A percentile compares a stretch with the other conserved stretches of the same genome.
phyloP scores from a whole-genome alignment of 2,888 invertebrate genomes.

The Cristatella mucedo region DNA sequence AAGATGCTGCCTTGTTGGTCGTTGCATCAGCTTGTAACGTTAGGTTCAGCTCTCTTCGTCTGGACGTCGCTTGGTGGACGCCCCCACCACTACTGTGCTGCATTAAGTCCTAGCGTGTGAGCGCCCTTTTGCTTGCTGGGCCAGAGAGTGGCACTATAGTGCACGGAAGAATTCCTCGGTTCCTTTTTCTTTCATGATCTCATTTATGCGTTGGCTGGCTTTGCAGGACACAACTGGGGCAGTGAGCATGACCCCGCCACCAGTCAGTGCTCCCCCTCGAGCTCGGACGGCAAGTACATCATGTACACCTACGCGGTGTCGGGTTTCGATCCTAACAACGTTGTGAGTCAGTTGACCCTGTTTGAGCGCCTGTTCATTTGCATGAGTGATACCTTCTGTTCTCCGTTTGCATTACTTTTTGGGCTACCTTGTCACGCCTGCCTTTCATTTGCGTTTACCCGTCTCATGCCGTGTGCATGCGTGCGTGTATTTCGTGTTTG shows the following conservation, averaged over 20 bases:
- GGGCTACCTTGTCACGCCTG: not conserved
- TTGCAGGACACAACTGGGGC: slow-evolving; percentile 88
- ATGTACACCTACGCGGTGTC: slow-evolving; percentile 75
- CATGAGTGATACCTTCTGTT: not conserved
- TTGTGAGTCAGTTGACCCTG: slow-evolving; percentile 44
- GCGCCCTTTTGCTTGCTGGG: too few species aligned
- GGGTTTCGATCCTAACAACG: slow-evolving; percentile 87
- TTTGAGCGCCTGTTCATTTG: slow-evolving; percentile 1
- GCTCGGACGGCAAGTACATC: slow-evolving; percentile 78
- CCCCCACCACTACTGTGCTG: too few species aligned
- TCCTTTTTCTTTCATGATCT: too few species aligned
- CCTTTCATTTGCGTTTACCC: not conserved
- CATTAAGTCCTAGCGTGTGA: too few species aligned
- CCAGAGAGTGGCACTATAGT: too few species aligned
- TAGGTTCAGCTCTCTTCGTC: too few species aligned
- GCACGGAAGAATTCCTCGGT: too few species aligned
- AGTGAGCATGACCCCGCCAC: slow-evolving; percentile 89
- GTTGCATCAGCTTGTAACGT: too few species aligned
- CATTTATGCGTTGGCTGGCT: too few species aligned
- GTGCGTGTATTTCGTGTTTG: slow-evolving; percentile 18
- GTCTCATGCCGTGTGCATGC: too few species aligned
- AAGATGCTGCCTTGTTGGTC: too few species aligned
- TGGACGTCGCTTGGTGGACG: too few species aligned
- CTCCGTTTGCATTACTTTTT: not conserved
- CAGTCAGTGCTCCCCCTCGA: slow-evolving; percentile 79